Conservation (phyloP, 2,113 vertebrate genomes). For the Protobothrops mucrosquamatus region DNA sequence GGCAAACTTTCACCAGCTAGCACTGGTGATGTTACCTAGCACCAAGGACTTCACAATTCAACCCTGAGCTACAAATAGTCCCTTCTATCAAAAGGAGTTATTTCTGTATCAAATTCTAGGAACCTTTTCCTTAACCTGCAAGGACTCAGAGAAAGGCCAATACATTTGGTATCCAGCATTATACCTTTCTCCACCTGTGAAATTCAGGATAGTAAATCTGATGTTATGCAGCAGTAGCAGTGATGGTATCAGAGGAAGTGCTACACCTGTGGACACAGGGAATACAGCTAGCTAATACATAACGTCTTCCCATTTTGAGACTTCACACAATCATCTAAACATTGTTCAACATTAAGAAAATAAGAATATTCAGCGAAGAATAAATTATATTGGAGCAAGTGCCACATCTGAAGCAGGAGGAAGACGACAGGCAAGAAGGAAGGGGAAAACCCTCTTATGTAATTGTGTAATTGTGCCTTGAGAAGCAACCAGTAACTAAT, state of each 20-base stretch:
- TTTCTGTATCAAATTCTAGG: neutral
- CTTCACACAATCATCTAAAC: neutral
- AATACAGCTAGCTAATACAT: neutral
- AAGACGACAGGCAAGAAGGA: neutral
- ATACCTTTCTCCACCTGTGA: neutral
- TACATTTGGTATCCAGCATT: neutral
- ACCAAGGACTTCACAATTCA: neutral
- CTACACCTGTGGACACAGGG: neutral
- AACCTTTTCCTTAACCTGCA: neutral
- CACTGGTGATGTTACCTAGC: neutral
- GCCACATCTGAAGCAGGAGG: neutral
- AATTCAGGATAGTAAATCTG: neutral
- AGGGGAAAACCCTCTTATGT: neutral
- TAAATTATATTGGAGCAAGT: neutral
- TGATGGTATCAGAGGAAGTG: neutral
- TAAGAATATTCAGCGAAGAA: neutral
- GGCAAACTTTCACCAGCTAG: neutral
- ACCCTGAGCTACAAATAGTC: neutral
- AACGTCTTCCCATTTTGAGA: neutral
- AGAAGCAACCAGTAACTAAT: neutral
- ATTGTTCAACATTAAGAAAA: fast-evolving
- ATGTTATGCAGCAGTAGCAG: neutral
- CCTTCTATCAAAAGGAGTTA: neutral
- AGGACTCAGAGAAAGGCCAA: neutral
- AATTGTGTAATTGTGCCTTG: neutral